Conservation (phyloP, 2,888 invertebrate genomes). For the Hymenopus coronatus region DNA sequence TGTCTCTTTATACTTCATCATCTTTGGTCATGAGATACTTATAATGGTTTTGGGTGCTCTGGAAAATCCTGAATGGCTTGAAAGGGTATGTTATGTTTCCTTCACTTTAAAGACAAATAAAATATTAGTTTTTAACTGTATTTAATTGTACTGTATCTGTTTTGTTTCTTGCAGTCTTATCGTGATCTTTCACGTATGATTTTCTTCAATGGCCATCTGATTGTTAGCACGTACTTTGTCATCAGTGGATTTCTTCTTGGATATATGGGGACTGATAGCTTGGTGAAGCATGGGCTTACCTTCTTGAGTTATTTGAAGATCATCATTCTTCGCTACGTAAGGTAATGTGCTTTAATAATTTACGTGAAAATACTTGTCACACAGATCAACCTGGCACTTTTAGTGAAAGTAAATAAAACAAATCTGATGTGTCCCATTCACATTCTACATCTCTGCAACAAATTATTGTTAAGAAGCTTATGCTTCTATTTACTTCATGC, state of each 20-base stretch:
- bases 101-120: not conserved
- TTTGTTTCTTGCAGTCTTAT: not conserved
- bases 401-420: too few species aligned
- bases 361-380: too few species aligned
- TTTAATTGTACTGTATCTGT: not conserved
- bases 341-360: not conserved
- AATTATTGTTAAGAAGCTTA: too few species aligned
- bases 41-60: not conserved
- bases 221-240: not conserved
- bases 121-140: not conserved
- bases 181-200: not conserved
- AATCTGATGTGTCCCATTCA: too few species aligned
- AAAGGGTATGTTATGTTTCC: not conserved
- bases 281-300: not conserved
- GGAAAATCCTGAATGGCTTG: not conserved
- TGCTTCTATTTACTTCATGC: too few species aligned
- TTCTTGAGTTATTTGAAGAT: not conserved
- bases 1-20: not conserved
- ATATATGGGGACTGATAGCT: not conserved
- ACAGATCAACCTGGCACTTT: too few species aligned
- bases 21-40: not conserved
- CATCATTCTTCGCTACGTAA: not conserved
- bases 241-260: not conserved
- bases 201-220: not conserved
- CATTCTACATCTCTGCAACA: too few species aligned